phyloP scores from a whole-genome alignment of 1,140 invertebrate genomes.

The Drosophila willistoni region DNA sequence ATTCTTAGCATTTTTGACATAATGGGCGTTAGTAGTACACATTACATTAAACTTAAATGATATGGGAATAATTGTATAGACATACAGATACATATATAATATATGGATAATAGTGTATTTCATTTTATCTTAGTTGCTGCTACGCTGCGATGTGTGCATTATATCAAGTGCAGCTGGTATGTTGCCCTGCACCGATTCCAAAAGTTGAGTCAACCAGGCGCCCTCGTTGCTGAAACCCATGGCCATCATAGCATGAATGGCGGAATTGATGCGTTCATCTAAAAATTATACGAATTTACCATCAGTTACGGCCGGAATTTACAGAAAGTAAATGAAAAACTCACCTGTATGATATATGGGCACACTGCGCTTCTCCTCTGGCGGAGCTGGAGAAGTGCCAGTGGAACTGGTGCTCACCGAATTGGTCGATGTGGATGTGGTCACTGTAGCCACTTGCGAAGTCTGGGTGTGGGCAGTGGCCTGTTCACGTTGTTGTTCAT shows the following conservation, averaged over 20 bases:
- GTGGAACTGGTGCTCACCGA: constrained; percentile 59
- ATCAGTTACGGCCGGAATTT: not conserved
- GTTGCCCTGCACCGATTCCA: constrained; percentile 87
- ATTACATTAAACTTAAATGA: constrained; percentile 3
- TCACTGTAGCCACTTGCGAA: constrained; percentile 57
- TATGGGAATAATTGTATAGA: constrained; percentile 9
- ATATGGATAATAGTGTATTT: constrained; percentile 11
- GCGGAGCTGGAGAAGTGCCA: constrained; percentile 51
- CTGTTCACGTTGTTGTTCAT: constrained; percentile 58
- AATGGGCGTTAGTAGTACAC: not conserved
- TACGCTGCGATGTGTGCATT: constrained; percentile 82
- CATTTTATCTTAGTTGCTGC: constrained; percentile 50
- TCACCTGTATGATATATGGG: constrained; percentile 66
- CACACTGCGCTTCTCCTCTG: constrained; percentile 54
- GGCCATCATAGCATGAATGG: constrained; percentile 88
- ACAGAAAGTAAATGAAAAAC: not conserved
- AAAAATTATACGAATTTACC: not conserved
- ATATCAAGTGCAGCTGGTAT: constrained; percentile 89
- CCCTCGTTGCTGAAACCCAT: constrained; percentile 93
- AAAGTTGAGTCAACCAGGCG: constrained; percentile 84
- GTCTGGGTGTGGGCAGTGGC: constrained; percentile 64
- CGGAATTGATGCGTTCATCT: constrained; percentile 86
- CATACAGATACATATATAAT: constrained; percentile 21
- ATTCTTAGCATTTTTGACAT: not conserved
- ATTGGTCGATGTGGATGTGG: constrained; percentile 61